Evolutionary conservation across 2,888 invertebrate species (phyloP).

Genomic region (Plagodis pulveraria): DNA sequence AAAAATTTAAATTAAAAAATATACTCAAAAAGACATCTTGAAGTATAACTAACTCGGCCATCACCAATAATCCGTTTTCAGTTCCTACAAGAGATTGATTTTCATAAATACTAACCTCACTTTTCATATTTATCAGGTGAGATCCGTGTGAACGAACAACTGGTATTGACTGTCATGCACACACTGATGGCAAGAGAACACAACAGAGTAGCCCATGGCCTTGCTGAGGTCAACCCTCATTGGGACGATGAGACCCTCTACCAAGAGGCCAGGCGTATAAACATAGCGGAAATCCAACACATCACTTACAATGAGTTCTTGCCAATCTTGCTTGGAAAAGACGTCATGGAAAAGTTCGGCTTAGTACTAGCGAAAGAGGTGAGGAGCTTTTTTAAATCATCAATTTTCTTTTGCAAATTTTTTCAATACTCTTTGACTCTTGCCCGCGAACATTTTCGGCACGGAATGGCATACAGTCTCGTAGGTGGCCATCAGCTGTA

Average conservation of each 20-base stretch:
- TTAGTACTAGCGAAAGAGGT: constrained; percentile 92
- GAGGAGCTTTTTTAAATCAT: no score
- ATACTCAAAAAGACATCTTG: no score
- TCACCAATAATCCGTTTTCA: no score
- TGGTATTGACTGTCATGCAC: constrained; percentile 96
- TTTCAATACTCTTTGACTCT: no score
- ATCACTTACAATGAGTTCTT: constrained; percentile 96
- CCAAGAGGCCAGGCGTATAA: constrained; percentile 94
- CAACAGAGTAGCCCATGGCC: constrained; percentile 91
- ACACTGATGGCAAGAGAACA: constrained; percentile 96
- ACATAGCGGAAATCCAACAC: constrained; percentile 94
- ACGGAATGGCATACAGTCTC: no score
- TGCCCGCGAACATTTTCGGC: no score
- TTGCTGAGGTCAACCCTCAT: constrained; percentile 93
- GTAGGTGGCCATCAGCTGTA: no score
- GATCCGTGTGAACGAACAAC: constrained; percentile 96
- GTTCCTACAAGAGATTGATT: no score
- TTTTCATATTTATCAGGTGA: constrained; percentile 85
- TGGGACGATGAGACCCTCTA: constrained; percentile 97
- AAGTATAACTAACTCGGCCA: no score
- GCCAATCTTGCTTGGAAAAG: constrained; percentile 94
- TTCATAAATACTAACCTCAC: background rate
- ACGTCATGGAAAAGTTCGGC: constrained; percentile 96
- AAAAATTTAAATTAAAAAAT: no score
- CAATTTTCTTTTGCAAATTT: background rate